phyloP scores from a whole-genome alignment of 2,113 vertebrate species.

The Megaceryle maxima region DNA sequence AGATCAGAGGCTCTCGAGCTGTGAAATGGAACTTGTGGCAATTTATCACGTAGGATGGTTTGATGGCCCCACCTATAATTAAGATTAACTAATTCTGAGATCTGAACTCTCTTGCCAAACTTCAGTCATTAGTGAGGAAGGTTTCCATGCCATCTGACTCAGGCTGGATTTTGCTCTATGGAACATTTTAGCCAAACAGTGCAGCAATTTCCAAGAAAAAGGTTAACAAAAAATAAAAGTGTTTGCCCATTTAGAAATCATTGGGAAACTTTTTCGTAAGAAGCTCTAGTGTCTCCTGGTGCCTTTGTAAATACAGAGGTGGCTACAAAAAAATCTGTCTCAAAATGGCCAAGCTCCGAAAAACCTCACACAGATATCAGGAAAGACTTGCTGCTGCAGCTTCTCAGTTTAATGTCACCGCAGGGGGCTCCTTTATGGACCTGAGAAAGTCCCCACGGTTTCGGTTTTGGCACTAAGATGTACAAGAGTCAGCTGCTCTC shows the following conservation, averaged over 20 bases:
- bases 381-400: neutral
- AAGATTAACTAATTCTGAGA: constrained; percentile 11
- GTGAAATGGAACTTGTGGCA: neutral
- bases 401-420: neutral
- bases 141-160: constrained; percentile 46
- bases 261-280: neutral
- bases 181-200: constrained; percentile 20
- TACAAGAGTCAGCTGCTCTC: neutral
- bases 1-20: neutral
- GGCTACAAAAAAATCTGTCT: neutral
- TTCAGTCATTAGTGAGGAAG: neutral
- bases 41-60: neutral
- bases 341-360: neutral
- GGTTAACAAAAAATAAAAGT: neutral
- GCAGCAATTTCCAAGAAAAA: constrained; percentile 44
- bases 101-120: constrained; percentile 7
- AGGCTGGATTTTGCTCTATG: neutral
- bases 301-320: neutral
- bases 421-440: neutral
- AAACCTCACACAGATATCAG: neutral
- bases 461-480: neutral
- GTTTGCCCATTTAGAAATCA: neutral
- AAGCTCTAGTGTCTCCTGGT: neutral
- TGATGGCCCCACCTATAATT: neutral
- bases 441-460: neutral